These are phyloP conservation scores for Hylaeus anthracinus DNA, from an alignment of 1,140 invertebrate species.

Conservation along the genomic window DNA sequence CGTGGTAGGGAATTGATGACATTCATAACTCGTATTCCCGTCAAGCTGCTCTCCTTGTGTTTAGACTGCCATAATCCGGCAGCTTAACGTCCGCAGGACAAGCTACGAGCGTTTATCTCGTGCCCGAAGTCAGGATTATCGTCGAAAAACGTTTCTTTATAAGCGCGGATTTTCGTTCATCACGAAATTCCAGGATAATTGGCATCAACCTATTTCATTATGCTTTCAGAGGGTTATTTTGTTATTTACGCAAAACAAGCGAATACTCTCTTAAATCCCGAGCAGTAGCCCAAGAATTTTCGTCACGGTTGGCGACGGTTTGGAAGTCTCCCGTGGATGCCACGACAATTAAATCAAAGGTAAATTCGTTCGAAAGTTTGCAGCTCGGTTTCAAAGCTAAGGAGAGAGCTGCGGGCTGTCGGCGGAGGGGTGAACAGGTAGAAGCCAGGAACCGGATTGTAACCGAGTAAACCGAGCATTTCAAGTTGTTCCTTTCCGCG, in stretches of 20 bases:
- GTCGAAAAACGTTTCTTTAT: slow-evolving; percentile 1
- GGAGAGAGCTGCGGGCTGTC: neutral
- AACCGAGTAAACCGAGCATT: slow-evolving; percentile 52
- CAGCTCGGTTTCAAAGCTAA: neutral
- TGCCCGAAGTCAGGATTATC: slow-evolving; percentile 10
- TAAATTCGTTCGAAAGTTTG: slow-evolving; percentile 32
- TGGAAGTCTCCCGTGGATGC: slow-evolving; percentile 4
- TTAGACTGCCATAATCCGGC: slow-evolving; percentile 67
- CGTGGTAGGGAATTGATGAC: slow-evolving; percentile 68
- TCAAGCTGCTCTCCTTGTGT: slow-evolving; percentile 49
- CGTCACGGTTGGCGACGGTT: too few relatives aligned
- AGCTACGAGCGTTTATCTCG: slow-evolving; percentile 52
- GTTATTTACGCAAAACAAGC: too few relatives aligned
- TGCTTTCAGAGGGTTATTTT: too few relatives aligned
- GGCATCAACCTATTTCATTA: neutral
- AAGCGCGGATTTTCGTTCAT: neutral
- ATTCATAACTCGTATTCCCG: slow-evolving; percentile 66
- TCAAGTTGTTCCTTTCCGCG: slow-evolving; percentile 59
- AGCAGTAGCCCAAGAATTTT: too few relatives aligned
- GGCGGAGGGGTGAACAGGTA: neutral
- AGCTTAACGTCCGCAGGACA: slow-evolving; percentile 68
- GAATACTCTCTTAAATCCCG: too few relatives aligned
- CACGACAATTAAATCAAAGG: slow-evolving; percentile 26
- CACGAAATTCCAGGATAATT: neutral
- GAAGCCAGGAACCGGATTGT: neutral